A percentile compares a stretch with the other conserved stretches of the same genome.
phyloP scores from a whole-genome alignment of 1,140 invertebrate species.

The Micrasema minimum region DNA sequence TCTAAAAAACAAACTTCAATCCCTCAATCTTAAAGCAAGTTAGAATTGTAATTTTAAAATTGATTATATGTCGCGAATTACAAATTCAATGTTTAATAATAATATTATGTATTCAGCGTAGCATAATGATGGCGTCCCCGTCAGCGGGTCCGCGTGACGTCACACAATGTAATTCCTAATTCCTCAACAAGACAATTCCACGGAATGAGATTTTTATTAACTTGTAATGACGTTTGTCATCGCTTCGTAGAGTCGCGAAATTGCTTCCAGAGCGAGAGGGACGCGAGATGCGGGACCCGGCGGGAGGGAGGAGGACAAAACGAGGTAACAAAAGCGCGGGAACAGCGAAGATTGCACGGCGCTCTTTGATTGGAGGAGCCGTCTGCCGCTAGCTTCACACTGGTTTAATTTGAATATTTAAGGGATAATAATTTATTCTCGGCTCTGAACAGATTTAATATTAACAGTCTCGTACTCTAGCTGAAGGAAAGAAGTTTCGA shows the following conservation, averaged over 20 bases:
- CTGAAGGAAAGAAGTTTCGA: not conserved
- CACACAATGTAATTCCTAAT: constrained; percentile 29
- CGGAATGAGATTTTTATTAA: constrained; percentile 54
- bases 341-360: constrained; percentile 28
- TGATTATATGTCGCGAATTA: no score
- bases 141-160: constrained; percentile 10
- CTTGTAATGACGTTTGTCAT: constrained; percentile 54
- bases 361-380: constrained; percentile 37
- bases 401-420: constrained; percentile 52
- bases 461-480: no score
- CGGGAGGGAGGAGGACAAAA: constrained; percentile 9
- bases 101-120: no score
- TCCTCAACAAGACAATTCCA: constrained; percentile 46
- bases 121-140: no score
- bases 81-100: no score
- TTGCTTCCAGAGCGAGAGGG: constrained; percentile 44
- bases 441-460: constrained; percentile 50
- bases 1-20: no score
- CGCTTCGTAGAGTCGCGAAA: constrained; percentile 52
- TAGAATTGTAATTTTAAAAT: no score
- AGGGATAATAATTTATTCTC: constrained; percentile 51
- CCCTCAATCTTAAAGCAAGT: no score
- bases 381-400: constrained; percentile 31
- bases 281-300: not conserved
- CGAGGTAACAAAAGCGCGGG: constrained; percentile 29